A percentile compares a stretch with the other conserved stretches of the same genome.
These are phyloP conservation scores for Merops nubicus DNA, from an alignment of 2,113 vertebrate genomes.

Conservation along the genomic window DNA sequence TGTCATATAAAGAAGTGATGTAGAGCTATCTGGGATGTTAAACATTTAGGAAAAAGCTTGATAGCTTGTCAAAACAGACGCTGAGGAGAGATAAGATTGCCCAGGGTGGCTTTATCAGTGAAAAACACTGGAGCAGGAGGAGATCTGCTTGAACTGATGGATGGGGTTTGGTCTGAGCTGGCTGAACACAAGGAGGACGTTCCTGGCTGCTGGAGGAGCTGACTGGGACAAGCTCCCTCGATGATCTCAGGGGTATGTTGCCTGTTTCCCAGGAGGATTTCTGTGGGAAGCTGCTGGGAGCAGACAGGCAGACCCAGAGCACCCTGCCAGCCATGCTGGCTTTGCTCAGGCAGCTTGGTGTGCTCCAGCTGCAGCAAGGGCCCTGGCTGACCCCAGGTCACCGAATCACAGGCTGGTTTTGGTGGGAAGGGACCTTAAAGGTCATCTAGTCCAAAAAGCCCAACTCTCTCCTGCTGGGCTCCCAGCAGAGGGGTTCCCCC, in stretches of 20 bases:
- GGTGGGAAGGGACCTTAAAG: too few species aligned
- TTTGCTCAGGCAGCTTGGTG: not conserved
- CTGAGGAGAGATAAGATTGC: not conserved
- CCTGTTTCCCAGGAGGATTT: not conserved
- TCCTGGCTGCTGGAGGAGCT: not conserved
- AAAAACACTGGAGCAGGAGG: not conserved
- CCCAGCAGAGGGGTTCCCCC: too few species aligned
- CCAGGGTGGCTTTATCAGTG: not conserved
- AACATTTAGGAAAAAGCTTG: not conserved
- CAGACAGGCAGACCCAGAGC: not conserved
- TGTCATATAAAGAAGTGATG: not conserved
- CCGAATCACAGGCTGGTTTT: too few species aligned
- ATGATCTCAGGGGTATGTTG: too few species aligned
- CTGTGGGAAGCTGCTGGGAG: not conserved
- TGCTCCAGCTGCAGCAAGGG: not conserved
- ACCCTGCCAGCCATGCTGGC: accelerated
- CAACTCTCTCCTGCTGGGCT: too few species aligned
- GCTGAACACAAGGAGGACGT: not conserved
- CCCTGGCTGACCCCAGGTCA: not conserved
- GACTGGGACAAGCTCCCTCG: not conserved
- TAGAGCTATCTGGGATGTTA: not conserved
- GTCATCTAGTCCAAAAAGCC: too few species aligned
- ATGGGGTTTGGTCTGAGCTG: not conserved
- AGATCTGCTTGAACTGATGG: not conserved
- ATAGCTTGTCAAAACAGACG: not conserved